Conservation (phyloP, 2,888 invertebrate species). For the Drosophila birchii region DNA sequence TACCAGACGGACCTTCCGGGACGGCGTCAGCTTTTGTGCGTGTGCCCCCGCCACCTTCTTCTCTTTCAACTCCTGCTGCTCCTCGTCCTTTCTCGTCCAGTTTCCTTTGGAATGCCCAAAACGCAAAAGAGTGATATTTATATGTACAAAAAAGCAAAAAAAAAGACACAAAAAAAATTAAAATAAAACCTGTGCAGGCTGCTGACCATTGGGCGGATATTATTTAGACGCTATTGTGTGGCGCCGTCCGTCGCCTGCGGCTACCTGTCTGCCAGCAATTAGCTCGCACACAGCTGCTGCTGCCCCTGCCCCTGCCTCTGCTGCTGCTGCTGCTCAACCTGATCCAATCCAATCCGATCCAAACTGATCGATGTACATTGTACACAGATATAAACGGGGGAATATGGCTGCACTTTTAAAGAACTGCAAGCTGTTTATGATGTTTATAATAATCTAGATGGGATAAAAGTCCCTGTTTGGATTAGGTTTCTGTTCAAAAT, state of each 20-base stretch:
- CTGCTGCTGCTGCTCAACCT: slow-evolving; percentile 7
- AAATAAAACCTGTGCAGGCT: slow-evolving; percentile 33
- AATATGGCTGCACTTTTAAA: neutral
- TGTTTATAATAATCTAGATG: neutral
- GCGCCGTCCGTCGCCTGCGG: slow-evolving; percentile 58
- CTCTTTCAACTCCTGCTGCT: neutral
- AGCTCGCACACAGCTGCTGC: slow-evolving; percentile 54
- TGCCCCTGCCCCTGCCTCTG: neutral
- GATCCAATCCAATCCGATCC: slow-evolving; percentile 7
- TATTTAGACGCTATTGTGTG: slow-evolving; percentile 82
- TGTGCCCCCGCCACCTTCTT: slow-evolving; percentile 9
- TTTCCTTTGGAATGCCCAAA: neutral
- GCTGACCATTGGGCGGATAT: slow-evolving; percentile 81
- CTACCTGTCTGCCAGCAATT: slow-evolving; percentile 72
- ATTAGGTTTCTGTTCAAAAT: neutral
- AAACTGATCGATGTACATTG: slow-evolving; percentile 8
- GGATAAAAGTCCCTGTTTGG: neutral
- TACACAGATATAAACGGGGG: neutral
- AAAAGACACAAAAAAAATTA: neutral
- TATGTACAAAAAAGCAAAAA: too few relatives aligned
- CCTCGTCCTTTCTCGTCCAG: neutral
- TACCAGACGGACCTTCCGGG: slow-evolving; percentile 51
- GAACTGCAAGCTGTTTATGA: neutral
- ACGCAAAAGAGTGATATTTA: slow-evolving; percentile 5
- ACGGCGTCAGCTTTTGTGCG: slow-evolving; percentile 51